These are phyloP conservation scores for Ligdia adustata DNA, from an alignment of 2,888 invertebrate species.

Conservation along the genomic window DNA sequence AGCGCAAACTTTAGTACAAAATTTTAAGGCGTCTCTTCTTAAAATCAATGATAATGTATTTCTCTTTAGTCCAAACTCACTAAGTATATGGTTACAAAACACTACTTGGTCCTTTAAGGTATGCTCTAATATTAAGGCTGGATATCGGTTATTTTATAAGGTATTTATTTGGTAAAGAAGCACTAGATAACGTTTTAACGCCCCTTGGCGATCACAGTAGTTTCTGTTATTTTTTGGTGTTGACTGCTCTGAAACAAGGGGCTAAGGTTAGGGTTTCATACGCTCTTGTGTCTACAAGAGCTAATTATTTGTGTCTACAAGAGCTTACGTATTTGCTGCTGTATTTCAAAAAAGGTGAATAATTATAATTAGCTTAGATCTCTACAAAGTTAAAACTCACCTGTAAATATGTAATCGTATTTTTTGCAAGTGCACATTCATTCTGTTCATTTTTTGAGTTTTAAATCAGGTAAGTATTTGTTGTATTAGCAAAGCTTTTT, in stretches of 20 bases:
- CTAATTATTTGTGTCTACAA: too few relatives aligned
- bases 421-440: too few relatives aligned
- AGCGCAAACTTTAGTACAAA: constrained; percentile 57
- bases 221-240: constrained; percentile 31
- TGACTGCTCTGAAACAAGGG: constrained; percentile 11
- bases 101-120: constrained; percentile 76
- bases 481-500: too few relatives aligned
- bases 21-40: constrained; percentile 68
- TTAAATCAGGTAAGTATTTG: too few relatives aligned
- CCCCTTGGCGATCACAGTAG: constrained; percentile 77
- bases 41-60: too few relatives aligned
- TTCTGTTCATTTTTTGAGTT: too few relatives aligned
- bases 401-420: too few relatives aligned
- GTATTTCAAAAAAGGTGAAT: too few relatives aligned
- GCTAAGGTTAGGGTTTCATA: background rate
- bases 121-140: constrained; percentile 66
- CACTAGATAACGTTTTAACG: constrained; percentile 71
- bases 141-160: constrained; percentile 60
- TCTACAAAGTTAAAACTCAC: too few relatives aligned
- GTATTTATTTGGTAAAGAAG: constrained; percentile 66
- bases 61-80: too few relatives aligned
- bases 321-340: constrained; percentile 21
- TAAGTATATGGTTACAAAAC: constrained; percentile 66
- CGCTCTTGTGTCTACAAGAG: constrained; percentile 15
- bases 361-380: too few relatives aligned